Percentiles rank a stretch among this genome's conserved stretches.
phyloP scores from a whole-genome alignment of 2,113 vertebrate genomes.

The Platysteira castanea region DNA sequence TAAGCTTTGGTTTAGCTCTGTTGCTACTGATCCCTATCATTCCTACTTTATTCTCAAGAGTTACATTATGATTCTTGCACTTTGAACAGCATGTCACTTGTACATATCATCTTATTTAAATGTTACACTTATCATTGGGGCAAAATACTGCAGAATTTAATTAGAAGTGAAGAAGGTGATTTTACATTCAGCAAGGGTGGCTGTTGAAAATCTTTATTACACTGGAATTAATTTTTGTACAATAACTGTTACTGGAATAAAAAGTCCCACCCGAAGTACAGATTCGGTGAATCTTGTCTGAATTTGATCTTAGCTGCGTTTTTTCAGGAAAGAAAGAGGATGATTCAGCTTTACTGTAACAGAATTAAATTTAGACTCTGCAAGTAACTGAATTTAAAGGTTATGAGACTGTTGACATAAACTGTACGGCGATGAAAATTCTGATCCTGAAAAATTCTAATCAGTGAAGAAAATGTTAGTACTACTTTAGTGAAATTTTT shows the following conservation, averaged over 20 bases:
- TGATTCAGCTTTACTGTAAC: neutral
- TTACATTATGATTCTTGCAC: neutral
- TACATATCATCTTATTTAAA: neutral
- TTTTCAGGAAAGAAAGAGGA: neutral
- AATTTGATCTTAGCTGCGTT: neutral
- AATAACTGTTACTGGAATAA: neutral
- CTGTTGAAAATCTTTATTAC: neutral
- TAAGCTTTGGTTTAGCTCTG: neutral
- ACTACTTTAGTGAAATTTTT: neutral
- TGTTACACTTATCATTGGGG: neutral
- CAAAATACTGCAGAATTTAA: neutral
- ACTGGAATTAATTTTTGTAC: neutral
- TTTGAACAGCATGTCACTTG: neutral
- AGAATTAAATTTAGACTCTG: neutral
- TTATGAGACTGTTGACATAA: neutral
- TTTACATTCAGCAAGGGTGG: neutral
- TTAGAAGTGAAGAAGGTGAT: neutral
- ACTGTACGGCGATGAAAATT: neutral
- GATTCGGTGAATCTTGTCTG: neutral
- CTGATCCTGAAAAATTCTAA: neutral
- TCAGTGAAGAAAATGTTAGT: neutral
- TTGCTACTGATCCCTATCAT: neutral
- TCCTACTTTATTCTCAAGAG: neutral
- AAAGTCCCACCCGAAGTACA: neutral
- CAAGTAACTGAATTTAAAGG: neutral